phyloP scores from a whole-genome alignment of 2,113 vertebrate genomes.

The Cinclus mexicanus region DNA sequence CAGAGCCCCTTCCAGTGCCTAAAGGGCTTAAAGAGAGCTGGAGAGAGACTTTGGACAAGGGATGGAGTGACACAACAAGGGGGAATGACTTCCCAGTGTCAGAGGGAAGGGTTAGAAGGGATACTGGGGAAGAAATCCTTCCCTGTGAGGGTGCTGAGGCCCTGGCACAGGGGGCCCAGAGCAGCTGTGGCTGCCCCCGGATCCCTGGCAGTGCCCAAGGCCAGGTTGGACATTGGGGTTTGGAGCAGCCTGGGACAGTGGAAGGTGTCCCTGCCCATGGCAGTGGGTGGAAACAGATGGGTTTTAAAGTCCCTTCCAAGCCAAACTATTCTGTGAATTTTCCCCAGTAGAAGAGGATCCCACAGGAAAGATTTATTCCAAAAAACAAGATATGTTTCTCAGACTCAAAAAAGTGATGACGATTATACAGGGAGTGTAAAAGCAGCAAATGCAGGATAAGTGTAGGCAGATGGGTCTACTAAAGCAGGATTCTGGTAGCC shows the following conservation, averaged over 20 bases:
- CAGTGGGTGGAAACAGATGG: accelerated
- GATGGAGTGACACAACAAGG: accelerated
- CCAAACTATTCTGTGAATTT: background rate
- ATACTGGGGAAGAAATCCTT: accelerated
- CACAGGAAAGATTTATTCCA: background rate
- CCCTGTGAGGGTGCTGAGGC: accelerated
- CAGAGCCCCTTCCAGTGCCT: background rate
- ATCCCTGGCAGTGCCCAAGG: background rate
- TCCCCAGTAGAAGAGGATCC: background rate
- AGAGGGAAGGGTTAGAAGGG: accelerated
- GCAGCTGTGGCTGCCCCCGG: background rate
- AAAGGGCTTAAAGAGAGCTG: background rate
- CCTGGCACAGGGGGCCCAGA: background rate
- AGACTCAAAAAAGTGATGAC: background rate
- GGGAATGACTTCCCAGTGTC: background rate
- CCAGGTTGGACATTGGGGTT: accelerated
- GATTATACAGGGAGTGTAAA: background rate
- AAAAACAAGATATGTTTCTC: background rate
- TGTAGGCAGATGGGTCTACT: background rate
- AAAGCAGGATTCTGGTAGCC: background rate
- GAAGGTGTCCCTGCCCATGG: background rate
- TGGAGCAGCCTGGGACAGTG: background rate
- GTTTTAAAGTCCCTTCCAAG: background rate
- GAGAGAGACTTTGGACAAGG: background rate
- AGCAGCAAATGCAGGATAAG: background rate